phyloP scores from a whole-genome alignment of 2,888 invertebrate species.

The Lymantria dispar region DNA sequence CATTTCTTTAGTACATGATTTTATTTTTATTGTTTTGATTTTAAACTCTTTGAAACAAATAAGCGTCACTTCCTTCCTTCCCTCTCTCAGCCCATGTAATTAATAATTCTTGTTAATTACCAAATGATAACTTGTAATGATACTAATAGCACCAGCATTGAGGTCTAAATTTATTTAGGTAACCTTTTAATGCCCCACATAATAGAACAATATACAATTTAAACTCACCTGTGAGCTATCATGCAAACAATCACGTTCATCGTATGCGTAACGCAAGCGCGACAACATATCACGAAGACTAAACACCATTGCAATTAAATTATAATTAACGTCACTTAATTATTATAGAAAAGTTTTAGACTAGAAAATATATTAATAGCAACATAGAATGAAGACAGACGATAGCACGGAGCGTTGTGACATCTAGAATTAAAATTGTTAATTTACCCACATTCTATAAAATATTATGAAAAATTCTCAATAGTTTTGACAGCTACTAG shows the following conservation, averaged over 20 bases:
- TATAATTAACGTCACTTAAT: conserved; percentile 29
- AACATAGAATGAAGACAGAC: conserved; percentile 27
- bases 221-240: conserved; percentile 47
- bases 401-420: conserved; percentile 5
- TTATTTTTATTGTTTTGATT: no score
- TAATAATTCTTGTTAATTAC: no score
- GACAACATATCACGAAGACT: conserved; percentile 67
- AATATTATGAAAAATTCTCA: background rate
- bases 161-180: background rate
- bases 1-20: no score
- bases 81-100: no score
- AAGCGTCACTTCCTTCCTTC: no score
- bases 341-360: conserved; percentile 26
- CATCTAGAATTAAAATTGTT: conserved; percentile 6
- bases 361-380: conserved; percentile 19
- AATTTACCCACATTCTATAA: conserved; percentile 21
- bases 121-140: no score
- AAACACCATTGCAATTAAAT: conserved; percentile 58
- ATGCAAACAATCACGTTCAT: conserved; percentile 55
- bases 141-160: no score
- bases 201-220: conserved; percentile 1
- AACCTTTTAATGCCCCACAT: background rate
- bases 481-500: conserved; percentile 12
- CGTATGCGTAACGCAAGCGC: conserved; percentile 61
- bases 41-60: no score